phyloP scores from a whole-genome alignment of 2,888 invertebrate species.

The Argynnis bischoffii region DNA sequence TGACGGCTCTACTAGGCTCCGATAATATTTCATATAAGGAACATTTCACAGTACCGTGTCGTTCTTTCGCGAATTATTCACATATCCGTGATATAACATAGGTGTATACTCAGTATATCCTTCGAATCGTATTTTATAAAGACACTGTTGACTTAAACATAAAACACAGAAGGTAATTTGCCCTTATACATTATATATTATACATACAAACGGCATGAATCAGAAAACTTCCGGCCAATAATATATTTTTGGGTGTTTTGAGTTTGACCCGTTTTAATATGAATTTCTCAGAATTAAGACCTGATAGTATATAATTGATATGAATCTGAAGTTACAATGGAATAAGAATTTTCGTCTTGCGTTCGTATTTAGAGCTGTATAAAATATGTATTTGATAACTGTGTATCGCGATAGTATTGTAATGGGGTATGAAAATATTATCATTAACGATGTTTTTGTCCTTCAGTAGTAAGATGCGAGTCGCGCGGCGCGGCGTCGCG shows the following conservation, averaged over 20 bases:
- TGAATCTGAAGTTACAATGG: not conserved
- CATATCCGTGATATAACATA: no score
- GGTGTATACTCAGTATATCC: no score
- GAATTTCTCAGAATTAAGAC: conserved; percentile 53
- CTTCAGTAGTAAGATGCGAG: conserved; percentile 51
- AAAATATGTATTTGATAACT: not conserved
- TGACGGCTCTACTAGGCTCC: not conserved
- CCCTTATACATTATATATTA: conserved; percentile 43
- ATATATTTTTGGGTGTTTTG: conserved; percentile 58
- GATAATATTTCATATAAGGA: not conserved
- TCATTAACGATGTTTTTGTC: conserved; percentile 38
- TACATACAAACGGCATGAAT: conserved; percentile 59
- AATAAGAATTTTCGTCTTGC: no score
- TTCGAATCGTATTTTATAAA: no score
- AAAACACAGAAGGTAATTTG: conserved; percentile 37
- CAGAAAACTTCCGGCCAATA: conserved; percentile 59
- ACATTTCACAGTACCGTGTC: not conserved
- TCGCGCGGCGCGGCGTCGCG: conserved; percentile 41
- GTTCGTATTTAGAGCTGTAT: no score
- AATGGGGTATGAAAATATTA: not conserved
- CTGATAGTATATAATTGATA: conserved; percentile 28
- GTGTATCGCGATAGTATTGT: not conserved
- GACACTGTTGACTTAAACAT: no score
- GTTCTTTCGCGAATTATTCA: no score
- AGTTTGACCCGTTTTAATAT: conserved; percentile 54